phyloP scores from a whole-genome alignment of 2,888 invertebrate genomes.

The Athalia circularis region DNA sequence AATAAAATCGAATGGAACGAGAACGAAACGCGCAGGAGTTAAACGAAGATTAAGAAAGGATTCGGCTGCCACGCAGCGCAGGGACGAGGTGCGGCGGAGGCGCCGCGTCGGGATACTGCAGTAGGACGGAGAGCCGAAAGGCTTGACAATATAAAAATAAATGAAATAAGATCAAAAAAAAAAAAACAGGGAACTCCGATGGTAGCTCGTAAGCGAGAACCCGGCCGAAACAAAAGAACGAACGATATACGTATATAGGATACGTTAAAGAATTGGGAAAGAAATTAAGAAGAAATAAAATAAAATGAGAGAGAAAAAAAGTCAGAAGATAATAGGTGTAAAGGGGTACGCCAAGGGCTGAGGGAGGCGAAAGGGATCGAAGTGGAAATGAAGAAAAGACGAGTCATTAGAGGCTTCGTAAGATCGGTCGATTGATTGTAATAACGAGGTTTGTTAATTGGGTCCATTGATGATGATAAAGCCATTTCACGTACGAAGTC shows the following conservation, averaged over 20 bases:
- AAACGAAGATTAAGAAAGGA: slow-evolving; percentile 69
- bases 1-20: slow-evolving; percentile 39
- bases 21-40: slow-evolving; percentile 64
- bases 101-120: no score
- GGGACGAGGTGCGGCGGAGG: no score
- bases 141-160: neutral
- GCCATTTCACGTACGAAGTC: slow-evolving; percentile 52
- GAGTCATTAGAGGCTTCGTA: slow-evolving; percentile 48
- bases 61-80: slow-evolving; percentile 39
- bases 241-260: neutral
- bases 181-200: slow-evolving; percentile 15
- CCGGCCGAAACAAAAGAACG: slow-evolving; percentile 40
- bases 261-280: slow-evolving; percentile 12
- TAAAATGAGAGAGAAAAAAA: neutral
- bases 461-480: slow-evolving; percentile 55
- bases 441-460: slow-evolving; percentile 68
- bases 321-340: neutral
- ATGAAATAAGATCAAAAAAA: neutral
- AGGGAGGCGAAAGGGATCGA: slow-evolving; percentile 32
- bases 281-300: slow-evolving; percentile 12
- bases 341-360: slow-evolving; percentile 24
- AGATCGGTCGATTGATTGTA: slow-evolving; percentile 63
- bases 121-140: neutral
- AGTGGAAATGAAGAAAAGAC: slow-evolving; percentile 55
- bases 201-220: slow-evolving; percentile 44